phyloP scores from a whole-genome alignment of 1,140 invertebrate genomes.

The Atopsyche davidsoni region DNA sequence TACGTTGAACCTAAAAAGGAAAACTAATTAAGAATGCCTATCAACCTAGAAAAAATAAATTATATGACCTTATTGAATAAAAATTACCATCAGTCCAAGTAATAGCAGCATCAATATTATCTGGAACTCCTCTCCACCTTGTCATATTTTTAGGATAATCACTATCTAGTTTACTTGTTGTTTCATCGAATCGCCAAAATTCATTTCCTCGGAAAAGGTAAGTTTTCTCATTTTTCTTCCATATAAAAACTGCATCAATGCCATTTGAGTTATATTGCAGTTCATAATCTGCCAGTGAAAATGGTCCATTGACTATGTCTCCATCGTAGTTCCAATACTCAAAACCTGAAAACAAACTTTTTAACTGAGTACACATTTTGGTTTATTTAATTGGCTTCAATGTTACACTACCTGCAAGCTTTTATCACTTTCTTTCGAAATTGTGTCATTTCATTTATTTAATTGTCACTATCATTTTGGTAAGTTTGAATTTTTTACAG shows the following conservation, averaged over 20 bases:
- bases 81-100: conserved; percentile 54
- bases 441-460: too few relatives aligned
- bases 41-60: conserved; percentile 4
- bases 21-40: not conserved
- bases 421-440: too few relatives aligned
- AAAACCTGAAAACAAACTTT: conserved; percentile 46
- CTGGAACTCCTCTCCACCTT: conserved; percentile 61
- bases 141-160: conserved; percentile 62
- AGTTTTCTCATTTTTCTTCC: conserved; percentile 52
- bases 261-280: conserved; percentile 57
- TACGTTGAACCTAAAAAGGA: conserved; percentile 48
- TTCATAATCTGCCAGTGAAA: conserved; percentile 53
- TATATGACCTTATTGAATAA: conserved; percentile 13
- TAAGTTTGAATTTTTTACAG: too few relatives aligned
- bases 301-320: conserved; percentile 50
- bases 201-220: conserved; percentile 54
- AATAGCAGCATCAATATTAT: conserved; percentile 57
- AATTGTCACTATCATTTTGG: too few relatives aligned
- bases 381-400: too few relatives aligned
- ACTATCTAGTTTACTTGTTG: conserved; percentile 48
- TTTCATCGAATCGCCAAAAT: conserved; percentile 67
- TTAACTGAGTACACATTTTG: too few relatives aligned
- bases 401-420: too few relatives aligned
- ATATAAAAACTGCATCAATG: conserved; percentile 65
- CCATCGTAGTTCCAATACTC: conserved; percentile 65